Percentiles rank a stretch among this genome's conserved stretches.
These are phyloP conservation scores for Monopis laevigella DNA, from an alignment of 2,888 invertebrate genomes.

Conservation along the genomic window DNA sequence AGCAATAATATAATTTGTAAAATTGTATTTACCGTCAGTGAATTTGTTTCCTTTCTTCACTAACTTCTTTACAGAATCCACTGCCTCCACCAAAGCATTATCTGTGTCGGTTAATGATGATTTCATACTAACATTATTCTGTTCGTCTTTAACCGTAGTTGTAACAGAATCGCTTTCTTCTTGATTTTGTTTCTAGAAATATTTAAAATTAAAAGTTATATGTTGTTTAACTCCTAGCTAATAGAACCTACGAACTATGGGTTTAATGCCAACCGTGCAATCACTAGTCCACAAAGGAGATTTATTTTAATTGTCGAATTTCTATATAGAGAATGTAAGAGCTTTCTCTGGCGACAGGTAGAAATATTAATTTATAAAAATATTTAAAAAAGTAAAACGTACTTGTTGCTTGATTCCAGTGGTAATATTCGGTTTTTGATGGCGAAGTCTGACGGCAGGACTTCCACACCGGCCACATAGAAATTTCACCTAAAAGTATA, in stretches of 20 bases:
- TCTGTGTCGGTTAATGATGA: slow-evolving; percentile 22
- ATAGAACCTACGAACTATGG: too few species aligned
- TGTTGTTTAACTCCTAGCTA: too few species aligned
- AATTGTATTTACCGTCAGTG: slow-evolving; percentile 60
- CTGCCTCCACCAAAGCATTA: slow-evolving; percentile 50
- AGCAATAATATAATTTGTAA: too few species aligned
- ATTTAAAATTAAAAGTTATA: too few species aligned
- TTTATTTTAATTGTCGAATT: too few species aligned
- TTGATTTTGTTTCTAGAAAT: too few species aligned
- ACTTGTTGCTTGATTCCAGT: slow-evolving; percentile 1
- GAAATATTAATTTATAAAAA: too few species aligned
- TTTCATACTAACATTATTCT: not conserved
- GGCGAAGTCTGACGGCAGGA: slow-evolving; percentile 73
- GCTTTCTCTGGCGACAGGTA: too few species aligned
- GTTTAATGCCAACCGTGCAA: too few species aligned
- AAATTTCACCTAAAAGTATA: slow-evolving; percentile 64
- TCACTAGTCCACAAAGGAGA: too few species aligned
- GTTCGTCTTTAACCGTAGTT: not conserved
- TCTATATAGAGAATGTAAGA: too few species aligned
- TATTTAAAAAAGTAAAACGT: not conserved
- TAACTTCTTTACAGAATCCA: slow-evolving; percentile 59
- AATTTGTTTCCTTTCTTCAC: slow-evolving; percentile 76
- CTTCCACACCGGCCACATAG: slow-evolving; percentile 79
- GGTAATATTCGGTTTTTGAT: slow-evolving; percentile 29
- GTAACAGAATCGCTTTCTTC: not conserved